Evolutionary conservation across 2,797 vertebrate species (phyloP).

Genomic region (Poeciliopsis turneri): DNA sequence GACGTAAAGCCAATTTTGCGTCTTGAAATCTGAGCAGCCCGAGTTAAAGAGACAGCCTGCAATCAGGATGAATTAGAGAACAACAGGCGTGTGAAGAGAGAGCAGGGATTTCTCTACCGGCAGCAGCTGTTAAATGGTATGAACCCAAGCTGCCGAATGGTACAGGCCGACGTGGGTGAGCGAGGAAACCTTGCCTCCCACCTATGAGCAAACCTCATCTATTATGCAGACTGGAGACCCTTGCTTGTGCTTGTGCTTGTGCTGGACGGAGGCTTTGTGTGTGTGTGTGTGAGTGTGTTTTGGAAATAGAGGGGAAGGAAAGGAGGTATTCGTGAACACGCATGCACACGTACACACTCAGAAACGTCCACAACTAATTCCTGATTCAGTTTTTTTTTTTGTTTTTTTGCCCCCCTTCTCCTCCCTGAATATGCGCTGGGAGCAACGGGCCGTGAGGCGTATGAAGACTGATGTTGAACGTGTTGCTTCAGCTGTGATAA

Average conservation of each 20-base stretch:
- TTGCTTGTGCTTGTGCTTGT: conserved; percentile 59
- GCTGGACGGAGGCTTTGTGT: conserved; percentile 50
- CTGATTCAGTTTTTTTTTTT: conserved; percentile 45
- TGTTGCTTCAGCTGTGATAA: conserved; percentile 40
- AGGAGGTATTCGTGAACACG: conserved; percentile 7
- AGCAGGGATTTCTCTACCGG: conserved; percentile 64
- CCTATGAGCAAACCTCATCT: conserved; percentile 76
- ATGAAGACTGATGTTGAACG: conserved; percentile 24
- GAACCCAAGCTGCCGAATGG: conserved; percentile 59
- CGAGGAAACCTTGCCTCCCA: conserved; percentile 46
- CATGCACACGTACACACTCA: conserved; percentile 11
- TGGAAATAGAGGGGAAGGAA: conserved; percentile 25
- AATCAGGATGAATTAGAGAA: conserved; percentile 62
- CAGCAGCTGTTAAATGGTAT: conserved; percentile 73
- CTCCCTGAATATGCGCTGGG: conserved; percentile 19
- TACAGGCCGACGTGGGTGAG: conserved; percentile 27
- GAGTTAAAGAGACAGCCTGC: conserved; percentile 35
- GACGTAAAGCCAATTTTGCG: conserved; percentile 41
- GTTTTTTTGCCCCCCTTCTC: neutral
- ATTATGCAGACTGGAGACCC: conserved; percentile 80
- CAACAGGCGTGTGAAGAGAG: conserved; percentile 65
- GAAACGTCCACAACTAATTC: conserved; percentile 40
- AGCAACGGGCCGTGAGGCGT: conserved; percentile 29
- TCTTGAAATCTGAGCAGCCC: conserved; percentile 48
- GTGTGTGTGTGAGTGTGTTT: conserved; percentile 36